These are phyloP conservation scores for Pocillopora damicornis DNA, from an alignment of 64 coral and sea anemone species.

Conservation along the genomic window DNA sequence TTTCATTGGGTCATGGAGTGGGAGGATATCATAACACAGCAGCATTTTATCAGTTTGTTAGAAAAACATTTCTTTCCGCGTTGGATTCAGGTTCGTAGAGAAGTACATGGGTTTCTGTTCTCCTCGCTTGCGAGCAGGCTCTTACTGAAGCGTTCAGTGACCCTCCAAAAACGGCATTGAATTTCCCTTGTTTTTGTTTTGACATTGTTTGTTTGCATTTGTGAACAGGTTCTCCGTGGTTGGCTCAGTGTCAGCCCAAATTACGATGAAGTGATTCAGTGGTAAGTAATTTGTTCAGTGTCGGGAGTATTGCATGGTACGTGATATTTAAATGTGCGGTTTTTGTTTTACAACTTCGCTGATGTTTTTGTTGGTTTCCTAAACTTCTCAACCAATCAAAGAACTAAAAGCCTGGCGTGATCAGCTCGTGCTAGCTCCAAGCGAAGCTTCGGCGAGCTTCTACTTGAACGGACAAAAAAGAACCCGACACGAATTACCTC, in stretches of 20 bases:
- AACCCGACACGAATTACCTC: too few relatives aligned
- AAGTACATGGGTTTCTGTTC: neutral
- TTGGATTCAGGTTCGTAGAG: conserved; percentile 77
- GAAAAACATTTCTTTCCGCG: conserved; percentile 98
- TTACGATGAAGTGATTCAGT: conserved; percentile 97
- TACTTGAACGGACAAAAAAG: too few relatives aligned
- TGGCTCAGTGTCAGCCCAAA: conserved; percentile 94
- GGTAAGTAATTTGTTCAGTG: conserved; percentile 50
- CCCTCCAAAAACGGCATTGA: neutral
- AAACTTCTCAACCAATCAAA: neutral
- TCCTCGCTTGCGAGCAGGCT: too few relatives aligned
- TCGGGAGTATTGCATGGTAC: too few relatives aligned
- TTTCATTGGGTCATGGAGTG: conserved; percentile 96
- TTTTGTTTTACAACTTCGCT: neutral
- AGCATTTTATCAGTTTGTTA: conserved; percentile 95
- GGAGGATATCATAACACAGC: conserved; percentile 86
- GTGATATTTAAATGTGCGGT: neutral
- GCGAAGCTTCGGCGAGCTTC: too few relatives aligned
- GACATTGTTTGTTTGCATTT: neutral
- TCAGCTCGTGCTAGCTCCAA: too few relatives aligned
- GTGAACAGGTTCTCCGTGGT: conserved; percentile 76
- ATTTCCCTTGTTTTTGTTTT: neutral
- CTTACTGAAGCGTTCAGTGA: neutral
- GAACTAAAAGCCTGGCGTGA: too few relatives aligned
- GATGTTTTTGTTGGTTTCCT: neutral